These are phyloP conservation scores for Nymphalis c-album DNA, from an alignment of 2,888 invertebrate genomes.

Conservation along the genomic window DNA sequence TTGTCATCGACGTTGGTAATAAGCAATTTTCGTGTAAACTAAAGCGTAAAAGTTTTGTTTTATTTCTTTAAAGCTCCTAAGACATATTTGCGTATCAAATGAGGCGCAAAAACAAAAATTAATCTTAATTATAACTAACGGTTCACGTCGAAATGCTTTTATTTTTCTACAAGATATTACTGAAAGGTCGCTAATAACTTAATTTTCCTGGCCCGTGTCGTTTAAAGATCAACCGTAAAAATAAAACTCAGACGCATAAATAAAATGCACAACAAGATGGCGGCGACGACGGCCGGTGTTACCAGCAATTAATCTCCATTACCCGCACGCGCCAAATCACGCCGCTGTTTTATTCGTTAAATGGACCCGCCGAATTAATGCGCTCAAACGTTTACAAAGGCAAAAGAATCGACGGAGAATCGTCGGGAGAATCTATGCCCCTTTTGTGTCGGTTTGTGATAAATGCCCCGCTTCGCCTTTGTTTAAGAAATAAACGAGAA, in stretches of 20 bases:
- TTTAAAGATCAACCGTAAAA: conserved; percentile 37
- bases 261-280: conserved; percentile 71
- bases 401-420: conserved; percentile 60
- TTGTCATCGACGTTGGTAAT: too few relatives aligned
- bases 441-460: conserved; percentile 61
- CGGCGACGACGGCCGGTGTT: conserved; percentile 61
- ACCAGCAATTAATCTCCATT: conserved; percentile 78
- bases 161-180: too few relatives aligned
- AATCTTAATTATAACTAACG: not conserved
- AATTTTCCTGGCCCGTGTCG: conserved; percentile 18
- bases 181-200: not conserved
- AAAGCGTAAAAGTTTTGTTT: too few relatives aligned
- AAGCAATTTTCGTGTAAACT: too few relatives aligned
- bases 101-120: not conserved
- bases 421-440: conserved; percentile 57
- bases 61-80: too few relatives aligned
- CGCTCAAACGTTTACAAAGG: conserved; percentile 66
- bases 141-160: too few relatives aligned
- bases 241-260: conserved; percentile 64
- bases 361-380: conserved; percentile 74
- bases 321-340: conserved; percentile 73
- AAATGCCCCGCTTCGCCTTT: conserved; percentile 59
- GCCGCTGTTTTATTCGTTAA: conserved; percentile 79
- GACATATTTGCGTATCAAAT: too few relatives aligned
- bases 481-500: conserved; percentile 42